Conservation (phyloP, 2,888 invertebrate genomes). For the Nomada lathburiana region DNA sequence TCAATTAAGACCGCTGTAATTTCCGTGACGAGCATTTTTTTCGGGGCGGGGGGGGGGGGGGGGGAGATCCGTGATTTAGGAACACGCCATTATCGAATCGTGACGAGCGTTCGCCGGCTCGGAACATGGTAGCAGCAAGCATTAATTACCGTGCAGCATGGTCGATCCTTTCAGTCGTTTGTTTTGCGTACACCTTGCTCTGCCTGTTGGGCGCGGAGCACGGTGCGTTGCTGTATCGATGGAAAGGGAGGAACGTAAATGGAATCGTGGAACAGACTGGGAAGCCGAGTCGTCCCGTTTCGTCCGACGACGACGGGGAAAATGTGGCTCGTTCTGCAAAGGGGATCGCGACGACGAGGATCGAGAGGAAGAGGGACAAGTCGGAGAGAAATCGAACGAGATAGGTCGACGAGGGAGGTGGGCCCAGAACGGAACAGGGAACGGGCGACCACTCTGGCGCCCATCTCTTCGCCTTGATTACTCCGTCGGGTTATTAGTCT, state of each 20-base stretch:
- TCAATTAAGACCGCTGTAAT: conserved; percentile 60
- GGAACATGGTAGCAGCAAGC: conserved; percentile 57
- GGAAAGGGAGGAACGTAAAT: not conserved
- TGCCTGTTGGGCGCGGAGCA: not conserved
- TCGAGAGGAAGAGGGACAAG: not conserved
- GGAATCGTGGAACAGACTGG: no score
- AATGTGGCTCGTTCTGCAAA: not conserved
- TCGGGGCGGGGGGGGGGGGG: no score
- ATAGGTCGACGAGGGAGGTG: conserved; percentile 12
- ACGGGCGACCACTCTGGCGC: conserved; percentile 40
- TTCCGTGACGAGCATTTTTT: conserved; percentile 37
- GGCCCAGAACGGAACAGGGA: conserved; percentile 36
- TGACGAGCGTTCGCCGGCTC: conserved; percentile 72
- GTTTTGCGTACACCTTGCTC: conserved; percentile 24
- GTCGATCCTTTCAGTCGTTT: conserved; percentile 72
- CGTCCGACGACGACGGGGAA: no score
- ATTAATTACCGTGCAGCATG: conserved; percentile 68
- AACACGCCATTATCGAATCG: conserved; percentile 70
- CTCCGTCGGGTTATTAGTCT: conserved; percentile 70
- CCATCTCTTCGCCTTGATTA: conserved; percentile 73
- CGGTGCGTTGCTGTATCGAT: not conserved
- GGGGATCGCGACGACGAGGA: conserved; percentile 31
- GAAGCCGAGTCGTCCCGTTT: not conserved
- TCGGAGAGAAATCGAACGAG: conserved; percentile 1
- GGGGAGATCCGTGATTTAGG: conserved; percentile 40